phyloP scores from a whole-genome alignment of 2,113 vertebrate species.

The Microcebus tavaratra region DNA sequence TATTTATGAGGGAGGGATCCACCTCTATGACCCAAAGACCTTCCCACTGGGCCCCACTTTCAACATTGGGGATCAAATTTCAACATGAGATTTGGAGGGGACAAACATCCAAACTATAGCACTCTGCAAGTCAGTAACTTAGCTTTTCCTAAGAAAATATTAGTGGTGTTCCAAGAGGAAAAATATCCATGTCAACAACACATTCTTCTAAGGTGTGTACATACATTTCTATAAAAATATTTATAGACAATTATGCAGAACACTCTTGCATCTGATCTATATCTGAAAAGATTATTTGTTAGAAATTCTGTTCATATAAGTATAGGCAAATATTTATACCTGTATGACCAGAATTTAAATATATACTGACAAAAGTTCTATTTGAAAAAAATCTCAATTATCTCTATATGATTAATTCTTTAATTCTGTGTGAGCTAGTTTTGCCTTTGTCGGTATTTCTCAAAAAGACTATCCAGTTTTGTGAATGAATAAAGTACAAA shows the following conservation, averaged over 20 bases:
- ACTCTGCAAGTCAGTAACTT: not conserved
- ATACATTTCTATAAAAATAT: not conserved
- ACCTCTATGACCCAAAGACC: not conserved
- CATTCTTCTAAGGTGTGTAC: not conserved
- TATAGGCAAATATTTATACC: not conserved
- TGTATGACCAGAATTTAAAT: not conserved
- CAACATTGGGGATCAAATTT: not conserved
- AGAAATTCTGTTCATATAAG: not conserved
- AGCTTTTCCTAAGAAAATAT: not conserved
- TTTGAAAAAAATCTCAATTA: not conserved
- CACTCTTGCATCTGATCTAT: not conserved
- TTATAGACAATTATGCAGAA: not conserved
- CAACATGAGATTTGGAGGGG: not conserved
- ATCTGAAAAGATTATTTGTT: not conserved
- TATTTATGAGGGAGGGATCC: not conserved
- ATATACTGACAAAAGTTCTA: not conserved
- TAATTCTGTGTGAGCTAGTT: not conserved
- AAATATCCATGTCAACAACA: not conserved
- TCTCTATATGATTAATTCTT: not conserved
- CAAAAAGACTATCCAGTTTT: not conserved
- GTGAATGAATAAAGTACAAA: not conserved
- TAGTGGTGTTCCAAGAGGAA: not conserved
- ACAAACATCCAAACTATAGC: not conserved
- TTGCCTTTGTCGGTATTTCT: not conserved
- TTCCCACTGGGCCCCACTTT: not conserved